Evolutionary conservation across 2,888 invertebrate species (phyloP), one percentile per base, ranked within the genome.

Genomic region (Pyrocoelia pectoralis): DNA sequence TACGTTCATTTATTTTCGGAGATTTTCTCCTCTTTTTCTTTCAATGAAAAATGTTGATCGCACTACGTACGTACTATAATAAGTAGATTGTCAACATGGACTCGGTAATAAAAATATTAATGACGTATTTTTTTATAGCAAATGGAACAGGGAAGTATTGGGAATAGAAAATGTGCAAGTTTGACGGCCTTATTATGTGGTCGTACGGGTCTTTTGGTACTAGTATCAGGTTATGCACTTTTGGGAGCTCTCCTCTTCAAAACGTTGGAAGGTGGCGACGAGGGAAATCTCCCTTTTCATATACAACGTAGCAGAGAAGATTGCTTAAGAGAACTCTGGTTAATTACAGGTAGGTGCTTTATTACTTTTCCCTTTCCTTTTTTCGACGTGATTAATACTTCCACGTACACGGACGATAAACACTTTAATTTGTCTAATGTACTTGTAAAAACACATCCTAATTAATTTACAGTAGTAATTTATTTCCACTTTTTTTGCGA

Each of bases 321-420:
- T 53, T 91, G 91, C 71, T 79, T 91, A 70, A 86, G 86, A 70
- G 90, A 92, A 77, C 85, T 92, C 10, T 92, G 92, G 91, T 87
- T 89, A 68, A 91, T 92, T 72, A 92, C 92, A 86, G 91, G 92
- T 91, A 74, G 83, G 86, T 10, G 8, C 15, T 13, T 43, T 43
- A 49, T 17, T 49, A 33, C 8, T 33, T 24, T 24, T 24, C 6
- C 24, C 24, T 24, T 24, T 6, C 4, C 33, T 33, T 33, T 33
- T 33, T 33, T 24, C 24, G 3, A n/a, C n/a, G 2, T 33, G 33
- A 33, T n/a, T n/a, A 33, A 33, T 33, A 33, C 8, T n/a, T 4
- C 33, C 8, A n/a, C 33, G 33, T 33, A 33, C 2, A 33, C 9
- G n/a, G 33, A 33, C n/a, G 33, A 33, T 33, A n/a, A 24, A 24